phyloP scores from a whole-genome alignment of 2,888 invertebrate genomes.

The Apotomis betuletana region DNA sequence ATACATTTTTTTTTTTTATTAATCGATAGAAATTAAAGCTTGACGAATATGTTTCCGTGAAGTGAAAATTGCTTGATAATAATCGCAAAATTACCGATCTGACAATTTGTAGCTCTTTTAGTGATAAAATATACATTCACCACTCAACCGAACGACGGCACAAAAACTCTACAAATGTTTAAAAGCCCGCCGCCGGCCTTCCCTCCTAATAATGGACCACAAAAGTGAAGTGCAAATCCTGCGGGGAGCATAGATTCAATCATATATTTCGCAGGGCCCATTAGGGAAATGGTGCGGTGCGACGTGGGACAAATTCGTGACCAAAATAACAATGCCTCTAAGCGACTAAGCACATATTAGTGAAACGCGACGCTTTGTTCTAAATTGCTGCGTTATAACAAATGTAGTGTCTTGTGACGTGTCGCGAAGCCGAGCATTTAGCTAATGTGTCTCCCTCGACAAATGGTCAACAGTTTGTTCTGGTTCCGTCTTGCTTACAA shows the following conservation, averaged over 20 bases:
- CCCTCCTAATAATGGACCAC: conserved; percentile 29
- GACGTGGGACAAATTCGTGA: conserved; percentile 58
- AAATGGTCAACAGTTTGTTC: conserved; percentile 48
- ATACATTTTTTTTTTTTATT: no score
- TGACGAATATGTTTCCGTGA: no score
- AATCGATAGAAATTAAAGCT: no score
- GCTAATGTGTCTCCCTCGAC: conserved; percentile 49
- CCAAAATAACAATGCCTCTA: conserved; percentile 55
- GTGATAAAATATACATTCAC: conserved; percentile 3
- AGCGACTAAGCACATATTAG: conserved; percentile 53
- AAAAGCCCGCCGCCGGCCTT: conserved; percentile 28
- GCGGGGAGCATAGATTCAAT: conserved; percentile 52
- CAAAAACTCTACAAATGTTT: conserved; percentile 34
- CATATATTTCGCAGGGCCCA: conserved; percentile 52
- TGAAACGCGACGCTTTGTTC: conserved; percentile 53
- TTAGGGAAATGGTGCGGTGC: conserved; percentile 55
- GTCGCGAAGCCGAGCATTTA: conserved; percentile 49
- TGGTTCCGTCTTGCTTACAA: conserved; percentile 17
- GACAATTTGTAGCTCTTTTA: conserved; percentile 1
- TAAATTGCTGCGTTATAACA: conserved; percentile 58
- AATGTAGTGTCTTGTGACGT: conserved; percentile 50
- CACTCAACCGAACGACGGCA: conserved; percentile 30
- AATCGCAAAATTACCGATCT: neutral
- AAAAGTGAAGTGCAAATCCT: conserved; percentile 46
- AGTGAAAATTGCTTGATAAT: neutral